Evolutionary conservation across 2,113 vertebrate species (phyloP).

Genomic region (Myodes glareolus): DNA sequence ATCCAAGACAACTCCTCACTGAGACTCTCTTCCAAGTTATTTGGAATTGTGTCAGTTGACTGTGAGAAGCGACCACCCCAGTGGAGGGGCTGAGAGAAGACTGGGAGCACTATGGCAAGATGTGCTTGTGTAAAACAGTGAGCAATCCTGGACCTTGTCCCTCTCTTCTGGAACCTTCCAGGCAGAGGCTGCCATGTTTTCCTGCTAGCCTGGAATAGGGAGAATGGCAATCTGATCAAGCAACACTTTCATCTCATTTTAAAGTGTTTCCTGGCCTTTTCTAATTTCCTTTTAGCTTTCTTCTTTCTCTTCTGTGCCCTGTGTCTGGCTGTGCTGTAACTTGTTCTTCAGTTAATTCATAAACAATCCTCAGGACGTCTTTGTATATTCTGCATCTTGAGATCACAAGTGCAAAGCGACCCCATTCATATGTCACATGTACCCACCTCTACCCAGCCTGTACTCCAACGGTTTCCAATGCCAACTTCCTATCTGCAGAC

Average conservation of each 20-base stretch:
- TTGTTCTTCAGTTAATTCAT: neutral
- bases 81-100: neutral
- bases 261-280: neutral
- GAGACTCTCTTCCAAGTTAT: neutral
- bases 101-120: neutral
- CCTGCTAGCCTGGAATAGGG: neutral
- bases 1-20: neutral
- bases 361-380: neutral
- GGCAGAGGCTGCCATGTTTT: neutral
- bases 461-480: neutral
- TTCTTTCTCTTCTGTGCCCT: neutral
- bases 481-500: neutral
- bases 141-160: neutral
- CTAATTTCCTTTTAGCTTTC: neutral
- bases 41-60: neutral
- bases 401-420: neutral
- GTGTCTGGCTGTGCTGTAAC: neutral
- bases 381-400: neutral
- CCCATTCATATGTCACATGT: neutral
- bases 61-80: neutral
- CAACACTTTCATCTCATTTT: neutral
- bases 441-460: neutral
- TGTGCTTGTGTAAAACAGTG: neutral
- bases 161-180: neutral
- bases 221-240: neutral